phyloP scores from a whole-genome alignment of 2,797 vertebrate genomes.

The Prionace glauca region DNA sequence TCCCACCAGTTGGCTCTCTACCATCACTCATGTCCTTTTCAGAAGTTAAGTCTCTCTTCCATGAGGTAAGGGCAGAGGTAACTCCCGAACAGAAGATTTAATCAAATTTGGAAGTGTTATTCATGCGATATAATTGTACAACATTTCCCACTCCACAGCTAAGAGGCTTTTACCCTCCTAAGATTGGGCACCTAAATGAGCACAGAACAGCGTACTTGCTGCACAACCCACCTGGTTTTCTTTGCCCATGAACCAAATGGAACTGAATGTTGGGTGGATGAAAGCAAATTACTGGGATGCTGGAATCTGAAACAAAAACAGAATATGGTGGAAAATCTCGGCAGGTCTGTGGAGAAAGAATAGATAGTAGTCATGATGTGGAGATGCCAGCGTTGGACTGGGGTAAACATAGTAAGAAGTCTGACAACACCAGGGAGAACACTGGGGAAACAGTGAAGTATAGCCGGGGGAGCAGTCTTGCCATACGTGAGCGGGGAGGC shows the following conservation, averaged over 20 bases:
- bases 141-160: background rate
- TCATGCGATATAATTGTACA: background rate
- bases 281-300: too few species aligned
- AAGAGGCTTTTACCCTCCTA: background rate
- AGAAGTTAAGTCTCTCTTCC: conserved; percentile 29
- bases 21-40: conserved; percentile 37
- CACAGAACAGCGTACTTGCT: background rate
- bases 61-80: conserved; percentile 2
- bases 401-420: too few species aligned
- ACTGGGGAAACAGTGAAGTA: too few species aligned
- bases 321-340: too few species aligned
- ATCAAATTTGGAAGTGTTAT: background rate
- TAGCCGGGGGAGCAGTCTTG: too few species aligned
- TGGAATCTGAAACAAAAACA: too few species aligned
- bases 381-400: too few species aligned
- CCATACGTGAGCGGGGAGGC: too few species aligned
- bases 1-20: conserved; percentile 26
- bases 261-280: background rate
- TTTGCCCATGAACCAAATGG: background rate
- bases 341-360: too few species aligned
- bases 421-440: too few species aligned
- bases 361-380: too few species aligned
- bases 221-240: background rate
- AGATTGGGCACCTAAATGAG: background rate
- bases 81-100: background rate